phyloP scores from a whole-genome alignment of 53 echinoderm and acorn worm genomes.

The Echinometra lucunter region DNA sequence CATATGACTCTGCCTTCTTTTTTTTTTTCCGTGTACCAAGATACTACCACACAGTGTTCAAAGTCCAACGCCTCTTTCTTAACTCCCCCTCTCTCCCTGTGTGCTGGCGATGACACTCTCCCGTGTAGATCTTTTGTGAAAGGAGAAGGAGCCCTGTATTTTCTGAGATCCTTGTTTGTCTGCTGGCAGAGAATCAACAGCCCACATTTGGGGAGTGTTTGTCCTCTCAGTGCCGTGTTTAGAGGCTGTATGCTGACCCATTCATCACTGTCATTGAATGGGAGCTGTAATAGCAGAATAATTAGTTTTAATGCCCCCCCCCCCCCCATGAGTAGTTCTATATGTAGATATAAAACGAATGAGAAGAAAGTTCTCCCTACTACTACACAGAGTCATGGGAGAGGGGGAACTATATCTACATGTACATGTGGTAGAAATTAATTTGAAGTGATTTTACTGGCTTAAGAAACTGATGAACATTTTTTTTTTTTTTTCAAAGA shows the following conservation, averaged over 20 bases:
- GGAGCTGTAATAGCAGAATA: not conserved
- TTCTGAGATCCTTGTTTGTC: constrained; percentile 46
- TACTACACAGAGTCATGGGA: too few relatives aligned
- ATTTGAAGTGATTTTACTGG: too few relatives aligned
- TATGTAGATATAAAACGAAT: too few relatives aligned
- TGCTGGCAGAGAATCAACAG: constrained; percentile 28
- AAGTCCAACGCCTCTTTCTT: constrained; percentile 43
- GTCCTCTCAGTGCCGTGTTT: not conserved
- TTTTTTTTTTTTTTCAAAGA: too few relatives aligned
- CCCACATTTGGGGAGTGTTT: not conserved
- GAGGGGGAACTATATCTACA: too few relatives aligned
- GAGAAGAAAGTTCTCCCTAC: too few relatives aligned
- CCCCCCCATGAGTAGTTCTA: not conserved
- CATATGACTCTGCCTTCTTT: not conserved
- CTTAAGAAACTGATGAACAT: too few relatives aligned
- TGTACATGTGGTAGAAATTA: too few relatives aligned
- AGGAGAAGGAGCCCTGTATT: constrained; percentile 17
- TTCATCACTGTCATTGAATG: constrained; percentile 31
- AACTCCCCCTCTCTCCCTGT: not conserved
- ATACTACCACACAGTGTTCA: not conserved
- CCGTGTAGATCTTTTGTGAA: constrained; percentile 28
- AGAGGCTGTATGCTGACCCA: not conserved
- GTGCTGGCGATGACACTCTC: constrained; percentile 17
- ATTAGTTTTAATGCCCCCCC: not conserved
- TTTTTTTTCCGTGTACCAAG: not conserved